Conservation (phyloP, 2,113 vertebrate genomes). For the Cyanoliseus patagonus region DNA sequence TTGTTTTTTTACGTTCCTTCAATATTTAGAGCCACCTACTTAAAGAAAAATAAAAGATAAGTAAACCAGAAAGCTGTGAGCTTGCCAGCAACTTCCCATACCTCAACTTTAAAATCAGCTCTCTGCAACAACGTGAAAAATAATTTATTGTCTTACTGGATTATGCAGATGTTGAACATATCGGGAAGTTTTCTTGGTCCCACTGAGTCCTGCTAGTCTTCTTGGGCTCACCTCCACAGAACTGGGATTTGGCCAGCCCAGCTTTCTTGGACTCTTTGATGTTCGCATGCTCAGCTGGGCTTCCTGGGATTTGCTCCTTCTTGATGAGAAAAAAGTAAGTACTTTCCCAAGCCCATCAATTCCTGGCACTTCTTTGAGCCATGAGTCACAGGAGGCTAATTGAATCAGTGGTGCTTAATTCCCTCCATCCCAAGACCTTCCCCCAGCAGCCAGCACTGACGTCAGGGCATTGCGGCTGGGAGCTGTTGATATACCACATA, state of each 20-base stretch:
- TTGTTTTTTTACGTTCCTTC: not conserved
- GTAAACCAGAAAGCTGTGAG: not conserved
- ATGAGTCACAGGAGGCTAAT: conserved; percentile 52
- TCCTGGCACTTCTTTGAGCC: conserved; percentile 3
- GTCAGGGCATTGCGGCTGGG: not conserved
- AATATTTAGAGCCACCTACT: not conserved
- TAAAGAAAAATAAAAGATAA: not conserved
- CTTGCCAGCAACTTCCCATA: not conserved
- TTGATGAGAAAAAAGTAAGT: conserved; percentile 21
- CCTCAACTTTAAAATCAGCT: not conserved
- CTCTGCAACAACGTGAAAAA: conserved; percentile 8
- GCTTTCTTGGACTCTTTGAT: conserved; percentile 43
- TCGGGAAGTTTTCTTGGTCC: not conserved
- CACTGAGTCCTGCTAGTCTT: not conserved
- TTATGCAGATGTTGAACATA: conserved; percentile 49
- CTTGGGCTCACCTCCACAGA: not conserved
- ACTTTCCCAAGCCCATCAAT: conserved; percentile 46
- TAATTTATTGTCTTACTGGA: not conserved
- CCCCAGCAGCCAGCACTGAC: not conserved
- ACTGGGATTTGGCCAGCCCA: not conserved
- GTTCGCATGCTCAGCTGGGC: conserved; percentile 45
- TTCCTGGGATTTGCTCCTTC: conserved; percentile 62
- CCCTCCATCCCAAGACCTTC: not conserved
- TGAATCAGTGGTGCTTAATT: conserved; percentile 43
- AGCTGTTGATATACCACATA: not conserved